These are phyloP conservation scores for Pegoplata infirma DNA, from an alignment of 2,888 invertebrate species.

Conservation along the genomic window DNA sequence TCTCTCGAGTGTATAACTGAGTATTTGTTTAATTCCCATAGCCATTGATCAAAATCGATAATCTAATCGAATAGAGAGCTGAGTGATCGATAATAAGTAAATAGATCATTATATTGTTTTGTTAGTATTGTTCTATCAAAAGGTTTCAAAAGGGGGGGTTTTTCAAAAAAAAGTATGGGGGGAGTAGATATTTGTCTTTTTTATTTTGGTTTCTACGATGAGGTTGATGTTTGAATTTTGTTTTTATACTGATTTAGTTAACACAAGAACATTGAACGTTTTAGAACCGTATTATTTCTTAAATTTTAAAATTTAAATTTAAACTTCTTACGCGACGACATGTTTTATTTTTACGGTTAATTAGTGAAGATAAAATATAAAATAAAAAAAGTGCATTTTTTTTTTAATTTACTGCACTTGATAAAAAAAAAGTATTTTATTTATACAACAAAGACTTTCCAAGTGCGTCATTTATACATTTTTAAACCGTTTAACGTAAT, in stretches of 20 bases:
- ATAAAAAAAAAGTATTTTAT: background rate
- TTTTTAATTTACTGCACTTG: background rate
- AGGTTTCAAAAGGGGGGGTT: background rate
- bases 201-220: constrained; percentile 36
- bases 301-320: background rate
- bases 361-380: background rate
- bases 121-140: constrained; percentile 7
- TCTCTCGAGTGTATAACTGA: background rate
- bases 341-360: background rate
- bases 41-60: constrained; percentile 43
- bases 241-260: constrained; percentile 50
- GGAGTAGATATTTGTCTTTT: constrained; percentile 28
- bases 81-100: constrained; percentile 60
- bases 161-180: background rate
- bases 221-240: constrained; percentile 20
- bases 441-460: background rate
- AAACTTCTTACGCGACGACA: constrained; percentile 6
- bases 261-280: constrained; percentile 49
- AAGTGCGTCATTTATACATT: background rate
- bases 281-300: constrained; percentile 25
- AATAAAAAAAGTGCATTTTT: background rate
- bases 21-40: background rate
- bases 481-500: background rate
- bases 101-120: constrained; percentile 46
- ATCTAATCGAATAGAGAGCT: constrained; percentile 53